Evolutionary conservation across 2,113 vertebrate species (phyloP), one percentile per base, ranked within the genome.

Genomic region (Halcyon malimbica): DNA sequence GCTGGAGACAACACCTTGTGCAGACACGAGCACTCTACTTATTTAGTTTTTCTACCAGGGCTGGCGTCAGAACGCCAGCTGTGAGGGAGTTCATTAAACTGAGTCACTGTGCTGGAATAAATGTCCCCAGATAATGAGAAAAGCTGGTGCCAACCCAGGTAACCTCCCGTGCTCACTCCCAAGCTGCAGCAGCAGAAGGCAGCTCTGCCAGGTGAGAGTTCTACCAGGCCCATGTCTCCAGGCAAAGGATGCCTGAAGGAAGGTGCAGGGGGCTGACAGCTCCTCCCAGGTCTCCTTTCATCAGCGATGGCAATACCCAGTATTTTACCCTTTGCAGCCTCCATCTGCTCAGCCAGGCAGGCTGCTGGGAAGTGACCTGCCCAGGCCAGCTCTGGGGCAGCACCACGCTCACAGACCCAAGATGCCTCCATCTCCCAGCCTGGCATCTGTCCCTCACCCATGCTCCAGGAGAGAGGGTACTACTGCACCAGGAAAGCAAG

Each of bases 31-130:
- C 59, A 28, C 29, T 37, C 56, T 8, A 10, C 39, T 87, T 29
- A 7, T 11, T 76, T 19, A 9, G 39, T 64, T 83, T 70, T 59
- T 17, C 60, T 68, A 8, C 59, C 1, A 0, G 56, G 73, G 70
- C 83, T 93, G 83, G 63, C 39, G 1, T 93, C 93, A 89, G 60
- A 80, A 31, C 8, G 1, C 93, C 97, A 97, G 94, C 96, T 97
- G 97, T 54, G 93, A 90, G 89, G 18, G 48, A 96, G 87, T 90
- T 97, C 94, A 95, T 97, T 97, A 97, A 96, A 93, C 65, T 0
- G 62, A 97, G 78, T 48, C 89, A 95, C 56, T 84, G 89, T 83
- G 90, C 94, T 80, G 93, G 97, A 97, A 97, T 76, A 94, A 97
- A 97, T 37, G 16, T 67, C 73, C 63, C 69, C 79, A 94, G 88